Percentiles rank a stretch among this genome's conserved stretches.
Conservation (phyloP, 2,888 invertebrate genomes). For the Pollenia labialis region DNA sequence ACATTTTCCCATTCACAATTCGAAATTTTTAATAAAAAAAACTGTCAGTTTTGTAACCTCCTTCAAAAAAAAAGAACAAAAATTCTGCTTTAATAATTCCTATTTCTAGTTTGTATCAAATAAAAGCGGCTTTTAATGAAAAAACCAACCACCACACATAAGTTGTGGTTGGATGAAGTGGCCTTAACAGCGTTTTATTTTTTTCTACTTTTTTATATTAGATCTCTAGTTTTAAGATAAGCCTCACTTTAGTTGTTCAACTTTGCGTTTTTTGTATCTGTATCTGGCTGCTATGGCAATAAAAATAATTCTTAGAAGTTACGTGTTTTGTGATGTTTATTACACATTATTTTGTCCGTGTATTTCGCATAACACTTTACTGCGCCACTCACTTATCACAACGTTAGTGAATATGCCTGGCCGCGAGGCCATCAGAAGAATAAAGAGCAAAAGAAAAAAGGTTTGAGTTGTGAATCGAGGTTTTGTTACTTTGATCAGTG, state of each 20-base stretch:
- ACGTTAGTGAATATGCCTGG: constrained; percentile 27
- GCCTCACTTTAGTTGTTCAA: constrained; percentile 76
- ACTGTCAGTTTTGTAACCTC: constrained; percentile 66
- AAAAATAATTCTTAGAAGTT: constrained; percentile 80
- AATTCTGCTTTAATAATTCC: constrained; percentile 33
- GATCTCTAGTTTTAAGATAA: constrained; percentile 76
- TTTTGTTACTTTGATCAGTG: constrained; percentile 37
- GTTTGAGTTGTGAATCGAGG: background rate
- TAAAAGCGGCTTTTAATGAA: constrained; percentile 53
- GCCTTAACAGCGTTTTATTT: constrained; percentile 59
- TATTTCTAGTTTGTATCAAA: constrained; percentile 51
- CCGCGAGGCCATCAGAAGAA: constrained; percentile 30
- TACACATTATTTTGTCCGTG: constrained; percentile 42
- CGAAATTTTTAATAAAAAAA: constrained; percentile 28
- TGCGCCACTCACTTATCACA: constrained; percentile 52
- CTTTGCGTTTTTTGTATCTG: constrained; percentile 74
- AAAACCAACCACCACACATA: constrained; percentile 40
- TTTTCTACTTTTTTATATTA: constrained; percentile 39
- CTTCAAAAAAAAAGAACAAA: constrained; percentile 26
- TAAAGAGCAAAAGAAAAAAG: constrained; percentile 1
- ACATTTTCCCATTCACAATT: constrained; percentile 7
- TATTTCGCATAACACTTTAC: constrained; percentile 55
- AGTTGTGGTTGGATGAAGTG: constrained; percentile 35
- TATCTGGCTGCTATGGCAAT: constrained; percentile 72
- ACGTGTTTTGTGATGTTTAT: constrained; percentile 78